Percentiles rank a stretch among this genome's conserved stretches.
These are phyloP conservation scores for Pachycephus smyrnensis DNA, from an alignment of 2,888 invertebrate genomes.

Conservation along the genomic window DNA sequence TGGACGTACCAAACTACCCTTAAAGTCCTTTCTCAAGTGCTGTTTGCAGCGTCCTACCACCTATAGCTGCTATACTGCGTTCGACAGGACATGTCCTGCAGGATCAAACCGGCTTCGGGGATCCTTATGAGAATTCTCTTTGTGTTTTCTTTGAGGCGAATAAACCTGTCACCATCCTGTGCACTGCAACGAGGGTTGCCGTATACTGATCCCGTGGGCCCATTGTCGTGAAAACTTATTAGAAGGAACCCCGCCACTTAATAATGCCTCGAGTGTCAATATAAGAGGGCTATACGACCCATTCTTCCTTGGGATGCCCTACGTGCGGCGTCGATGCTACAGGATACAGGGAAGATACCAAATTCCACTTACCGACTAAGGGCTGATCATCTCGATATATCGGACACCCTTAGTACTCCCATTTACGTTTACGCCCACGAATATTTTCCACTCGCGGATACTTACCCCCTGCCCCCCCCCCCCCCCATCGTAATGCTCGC, in stretches of 20 bases:
- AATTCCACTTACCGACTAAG: neutral
- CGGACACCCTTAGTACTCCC: neutral
- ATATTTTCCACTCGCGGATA: neutral
- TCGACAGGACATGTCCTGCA: neutral
- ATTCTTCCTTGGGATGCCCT: neutral
- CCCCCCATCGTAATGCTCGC: too few species aligned
- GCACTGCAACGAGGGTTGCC: neutral
- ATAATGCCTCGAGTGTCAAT: conserved; percentile 35
- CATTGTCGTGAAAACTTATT: conserved; percentile 38
- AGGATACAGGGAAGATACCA: neutral
- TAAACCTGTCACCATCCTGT: conserved; percentile 15
- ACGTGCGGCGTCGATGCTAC: neutral
- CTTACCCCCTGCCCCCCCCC: neutral
- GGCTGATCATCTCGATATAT: neutral
- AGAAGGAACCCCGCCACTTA: conserved; percentile 32
- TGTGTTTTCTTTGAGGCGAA: conserved; percentile 26
- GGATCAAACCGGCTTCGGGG: neutral
- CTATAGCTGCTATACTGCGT: neutral
- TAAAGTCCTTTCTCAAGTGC: neutral
- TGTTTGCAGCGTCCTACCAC: neutral
- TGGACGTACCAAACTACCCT: neutral
- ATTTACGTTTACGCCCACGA: neutral
- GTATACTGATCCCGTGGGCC: neutral
- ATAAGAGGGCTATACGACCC: conserved; percentile 4
- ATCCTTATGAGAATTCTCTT: conserved; percentile 13